Evolutionary conservation across 2,888 invertebrate genomes (phyloP).

Genomic region (Tenodera sinensis): DNA sequence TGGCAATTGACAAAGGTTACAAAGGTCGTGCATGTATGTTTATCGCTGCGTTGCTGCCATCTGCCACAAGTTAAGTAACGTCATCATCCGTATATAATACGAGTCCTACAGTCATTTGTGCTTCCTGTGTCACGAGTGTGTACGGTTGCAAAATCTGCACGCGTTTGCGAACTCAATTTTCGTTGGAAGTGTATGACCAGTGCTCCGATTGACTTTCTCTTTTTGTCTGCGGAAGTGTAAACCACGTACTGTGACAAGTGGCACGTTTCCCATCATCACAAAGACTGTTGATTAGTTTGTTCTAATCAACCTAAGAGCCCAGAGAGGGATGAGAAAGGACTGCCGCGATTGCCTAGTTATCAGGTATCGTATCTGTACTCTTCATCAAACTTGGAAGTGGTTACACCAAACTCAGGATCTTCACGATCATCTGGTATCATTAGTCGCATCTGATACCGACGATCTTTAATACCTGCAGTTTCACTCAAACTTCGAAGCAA

Average conservation of each 20-base stretch:
- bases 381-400: conserved; percentile 95
- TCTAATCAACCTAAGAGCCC: conserved; percentile 25
- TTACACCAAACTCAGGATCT: conserved; percentile 84
- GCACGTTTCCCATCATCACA: not conserved
- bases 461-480: conserved; percentile 34
- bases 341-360: conserved; percentile 82
- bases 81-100: not conserved
- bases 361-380: conserved; percentile 80
- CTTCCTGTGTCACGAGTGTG: not conserved
- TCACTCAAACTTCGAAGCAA: conserved; percentile 10
- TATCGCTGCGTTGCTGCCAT: not conserved
- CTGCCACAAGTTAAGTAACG: not conserved
- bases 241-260: not conserved
- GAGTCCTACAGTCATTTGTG: not conserved
- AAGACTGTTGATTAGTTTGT: not conserved
- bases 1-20: not conserved
- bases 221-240: not conserved
- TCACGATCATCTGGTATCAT: conserved; percentile 81
- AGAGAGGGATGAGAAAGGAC: conserved; percentile 43
- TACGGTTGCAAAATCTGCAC: not conserved
- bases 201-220: not conserved
- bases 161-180: not conserved
- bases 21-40: not conserved
- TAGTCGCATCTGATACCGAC: conserved; percentile 72
- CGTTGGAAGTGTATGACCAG: not conserved